Evolutionary conservation across 23 tunicate species (phyloP), one percentile per base, ranked within the genome.

Genomic region (Aplidium turbinatum): DNA sequence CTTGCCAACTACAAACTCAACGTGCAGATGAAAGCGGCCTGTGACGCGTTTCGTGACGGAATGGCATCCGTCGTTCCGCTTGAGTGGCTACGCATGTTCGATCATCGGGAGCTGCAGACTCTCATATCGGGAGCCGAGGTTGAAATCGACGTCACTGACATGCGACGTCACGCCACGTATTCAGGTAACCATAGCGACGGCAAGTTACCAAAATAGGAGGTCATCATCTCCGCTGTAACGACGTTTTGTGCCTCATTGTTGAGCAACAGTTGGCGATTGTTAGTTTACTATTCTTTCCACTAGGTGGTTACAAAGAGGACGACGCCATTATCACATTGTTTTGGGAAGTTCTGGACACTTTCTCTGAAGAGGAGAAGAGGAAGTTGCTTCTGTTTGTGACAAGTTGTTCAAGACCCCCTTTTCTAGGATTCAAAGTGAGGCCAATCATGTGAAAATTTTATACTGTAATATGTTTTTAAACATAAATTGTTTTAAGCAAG

Each of bases 361-460:
- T 83, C 29, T 35, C 77, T 0, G 87, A 90, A 36, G 76, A 84
- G 0, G 73, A 79, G 45, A 76, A 85, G 58, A 50, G 82, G 38
- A 61, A 76, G 40, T 55, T 90, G 19, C 75, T 90, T 0, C 52
- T 78, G 64, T 90, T 90, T 62, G 97, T 83, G 0, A 83, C 97
- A 9, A 90, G 97, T 60, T 90, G 97, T 53, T 90, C 97, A 1
- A 63, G 97, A 3, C 97, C 97, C 0, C 97, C 97, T 4, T 35
- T 90, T 35, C 78, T 90, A 0, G 97, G 97, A 4, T 90, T 90
- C 70, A 90, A 90, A 82, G 97, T 90, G 26, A 35, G 28, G n/a
- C n/a, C n/a, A n/a, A n/a, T n/a, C n/a, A n/a, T n/a, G n/a, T n/a
- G n/a, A n/a, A n/a, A n/a, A n/a, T n/a, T n/a, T n/a, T n/a, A n/a